Percentiles rank a stretch among this genome's conserved stretches.
phyloP scores from a whole-genome alignment of 2,888 invertebrate species.

The Sinohyriopsis cumingii region DNA sequence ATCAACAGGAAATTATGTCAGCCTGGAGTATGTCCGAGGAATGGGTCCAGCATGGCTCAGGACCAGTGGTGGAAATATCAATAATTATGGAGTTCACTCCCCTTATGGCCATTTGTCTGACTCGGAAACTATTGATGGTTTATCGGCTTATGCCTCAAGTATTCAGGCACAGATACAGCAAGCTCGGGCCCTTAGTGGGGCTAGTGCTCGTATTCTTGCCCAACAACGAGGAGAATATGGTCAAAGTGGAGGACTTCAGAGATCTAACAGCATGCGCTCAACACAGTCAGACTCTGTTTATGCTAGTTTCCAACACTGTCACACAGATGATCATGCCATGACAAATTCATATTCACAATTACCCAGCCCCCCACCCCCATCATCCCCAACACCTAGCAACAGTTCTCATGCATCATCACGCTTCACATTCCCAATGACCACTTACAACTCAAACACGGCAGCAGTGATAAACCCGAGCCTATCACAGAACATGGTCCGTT shows the following conservation, averaged over 20 bases:
- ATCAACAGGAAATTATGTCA: constrained; percentile 57
- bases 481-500: constrained; percentile 58
- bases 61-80: constrained; percentile 53
- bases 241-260: constrained; percentile 73
- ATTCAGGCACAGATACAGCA: constrained; percentile 80
- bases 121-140: constrained; percentile 86
- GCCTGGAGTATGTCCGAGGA: constrained; percentile 50
- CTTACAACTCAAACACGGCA: constrained; percentile 36
- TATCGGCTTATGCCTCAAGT: constrained; percentile 71
- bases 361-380: constrained; percentile 51
- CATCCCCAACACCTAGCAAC: constrained; percentile 66
- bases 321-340: constrained; percentile 49
- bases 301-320: constrained; percentile 77
- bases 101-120: constrained; percentile 78
- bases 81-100: constrained; percentile 36
- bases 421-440: constrained; percentile 66
- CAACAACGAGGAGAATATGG: constrained; percentile 77
- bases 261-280: constrained; percentile 76
- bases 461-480: constrained; percentile 25
- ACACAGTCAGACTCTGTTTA: constrained; percentile 96
- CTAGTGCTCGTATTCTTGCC: constrained; percentile 73
- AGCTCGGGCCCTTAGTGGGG: constrained; percentile 80
- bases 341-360: constrained; percentile 63
- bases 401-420: constrained; percentile 62
- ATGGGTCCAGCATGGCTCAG: constrained; percentile 57